A percentile compares a stretch with the other conserved stretches of the same genome.
Conservation (phyloP, 2,797 vertebrate genomes). For the Anas bernieri region DNA sequence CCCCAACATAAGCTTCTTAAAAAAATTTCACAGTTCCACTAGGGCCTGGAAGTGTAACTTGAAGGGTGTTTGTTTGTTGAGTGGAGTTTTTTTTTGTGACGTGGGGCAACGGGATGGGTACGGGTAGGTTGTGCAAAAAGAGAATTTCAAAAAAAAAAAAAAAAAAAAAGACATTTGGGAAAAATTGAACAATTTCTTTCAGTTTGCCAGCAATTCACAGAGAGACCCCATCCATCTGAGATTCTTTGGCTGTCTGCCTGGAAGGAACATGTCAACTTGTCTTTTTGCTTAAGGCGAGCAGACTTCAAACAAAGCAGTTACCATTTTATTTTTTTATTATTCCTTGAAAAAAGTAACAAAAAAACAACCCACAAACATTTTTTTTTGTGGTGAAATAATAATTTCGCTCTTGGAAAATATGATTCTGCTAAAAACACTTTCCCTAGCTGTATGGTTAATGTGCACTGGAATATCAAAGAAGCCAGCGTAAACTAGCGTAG, state of each 20-base stretch:
- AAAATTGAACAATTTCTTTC: constrained; percentile 17
- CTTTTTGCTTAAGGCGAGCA: constrained; percentile 51
- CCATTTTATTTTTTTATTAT: background rate
- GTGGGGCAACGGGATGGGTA: fast-evolving
- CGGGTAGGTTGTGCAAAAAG: background rate
- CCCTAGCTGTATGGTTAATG: background rate
- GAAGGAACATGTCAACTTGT: constrained; percentile 62
- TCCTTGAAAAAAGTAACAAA: background rate
- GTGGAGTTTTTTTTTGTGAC: too few relatives aligned
- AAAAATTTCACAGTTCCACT: background rate
- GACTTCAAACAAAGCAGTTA: constrained; percentile 33
- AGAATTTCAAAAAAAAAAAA: background rate
- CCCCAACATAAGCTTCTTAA: background rate
- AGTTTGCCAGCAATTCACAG: background rate
- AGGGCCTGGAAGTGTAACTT: background rate
- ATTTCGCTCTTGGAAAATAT: background rate
- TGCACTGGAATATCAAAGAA: background rate
- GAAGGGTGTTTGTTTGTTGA: background rate
- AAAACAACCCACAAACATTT: background rate
- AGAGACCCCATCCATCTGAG: constrained; percentile 45
- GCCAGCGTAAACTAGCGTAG: background rate
- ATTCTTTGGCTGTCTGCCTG: constrained; percentile 53
- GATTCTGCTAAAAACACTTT: background rate
- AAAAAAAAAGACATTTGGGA: background rate
- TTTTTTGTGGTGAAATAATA: background rate